Conservation (phyloP, 2,888 invertebrate species). For the Patella depressa region DNA sequence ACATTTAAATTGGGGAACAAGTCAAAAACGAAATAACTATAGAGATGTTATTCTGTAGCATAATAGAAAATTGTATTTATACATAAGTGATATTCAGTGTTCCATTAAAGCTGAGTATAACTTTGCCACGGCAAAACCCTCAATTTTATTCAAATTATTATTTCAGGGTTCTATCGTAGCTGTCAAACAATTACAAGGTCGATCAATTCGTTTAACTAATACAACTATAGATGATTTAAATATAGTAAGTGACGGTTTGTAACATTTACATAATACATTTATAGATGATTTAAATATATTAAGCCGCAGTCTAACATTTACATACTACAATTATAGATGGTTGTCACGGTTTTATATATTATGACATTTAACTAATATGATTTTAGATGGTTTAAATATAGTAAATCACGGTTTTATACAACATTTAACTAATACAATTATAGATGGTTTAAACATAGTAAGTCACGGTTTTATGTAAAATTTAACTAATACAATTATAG, state of each 20-base stretch:
- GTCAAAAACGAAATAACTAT: too few relatives aligned
- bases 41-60: too few relatives aligned
- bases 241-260: constrained; percentile 45
- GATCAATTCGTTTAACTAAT: constrained; percentile 51
- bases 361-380: too few relatives aligned
- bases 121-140: background rate
- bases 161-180: constrained; percentile 76
- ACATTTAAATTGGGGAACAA: too few relatives aligned
- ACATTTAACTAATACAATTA: constrained; percentile 36
- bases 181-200: constrained; percentile 79
- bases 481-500: too few relatives aligned
- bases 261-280: constrained; percentile 41
- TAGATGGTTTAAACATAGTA: constrained; percentile 60
- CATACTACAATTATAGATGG: too few relatives aligned
- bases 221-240: constrained; percentile 58
- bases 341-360: too few relatives aligned
- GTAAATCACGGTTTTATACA: constrained; percentile 37
- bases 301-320: constrained; percentile 18
- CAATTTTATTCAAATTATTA: constrained; percentile 2
- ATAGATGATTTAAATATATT: constrained; percentile 60
- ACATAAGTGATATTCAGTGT: too few relatives aligned
- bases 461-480: constrained; percentile 21
- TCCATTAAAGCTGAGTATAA: too few relatives aligned
- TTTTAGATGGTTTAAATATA: constrained; percentile 35
- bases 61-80: too few relatives aligned